Evolutionary conservation across 2,888 invertebrate genomes (phyloP).

Genomic region (Lypha dubia): DNA sequence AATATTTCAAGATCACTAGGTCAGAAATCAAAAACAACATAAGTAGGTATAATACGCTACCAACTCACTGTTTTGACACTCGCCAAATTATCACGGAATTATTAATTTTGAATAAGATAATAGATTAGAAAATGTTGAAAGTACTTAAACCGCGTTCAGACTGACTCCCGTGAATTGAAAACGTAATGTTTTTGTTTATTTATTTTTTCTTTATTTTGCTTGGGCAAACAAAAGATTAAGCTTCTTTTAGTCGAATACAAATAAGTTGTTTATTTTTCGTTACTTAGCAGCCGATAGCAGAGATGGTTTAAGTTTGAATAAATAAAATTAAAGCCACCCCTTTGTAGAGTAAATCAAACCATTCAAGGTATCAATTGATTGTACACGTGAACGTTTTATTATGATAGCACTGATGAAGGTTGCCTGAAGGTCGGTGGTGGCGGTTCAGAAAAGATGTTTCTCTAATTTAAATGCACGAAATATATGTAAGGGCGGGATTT

Average conservation of each 20-base stretch:
- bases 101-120: background rate
- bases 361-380: constrained; percentile 40
- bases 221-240: constrained; percentile 20
- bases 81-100: background rate
- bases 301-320: background rate
- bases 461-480: constrained; percentile 16
- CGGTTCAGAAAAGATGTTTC: constrained; percentile 32
- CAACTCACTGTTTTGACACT: background rate
- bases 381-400: constrained; percentile 63
- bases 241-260: constrained; percentile 12
- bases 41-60: no score
- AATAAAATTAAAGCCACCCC: constrained; percentile 16
- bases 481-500: background rate
- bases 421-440: constrained; percentile 82
- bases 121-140: constrained; percentile 20
- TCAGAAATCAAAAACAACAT: constrained; percentile 9
- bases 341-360: background rate
- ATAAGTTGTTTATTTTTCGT: constrained; percentile 77
- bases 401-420: constrained; percentile 78
- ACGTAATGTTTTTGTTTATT: constrained; percentile 65
- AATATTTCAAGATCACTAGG: constrained; percentile 28
- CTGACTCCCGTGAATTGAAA: constrained; percentile 30
- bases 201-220: constrained; percentile 34
- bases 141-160: constrained; percentile 52
- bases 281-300: constrained; percentile 78